Percentiles rank a stretch among this genome's conserved stretches.
Evolutionary conservation across 2,113 vertebrate species (phyloP).

Genomic region (Crotalus horridus): DNA sequence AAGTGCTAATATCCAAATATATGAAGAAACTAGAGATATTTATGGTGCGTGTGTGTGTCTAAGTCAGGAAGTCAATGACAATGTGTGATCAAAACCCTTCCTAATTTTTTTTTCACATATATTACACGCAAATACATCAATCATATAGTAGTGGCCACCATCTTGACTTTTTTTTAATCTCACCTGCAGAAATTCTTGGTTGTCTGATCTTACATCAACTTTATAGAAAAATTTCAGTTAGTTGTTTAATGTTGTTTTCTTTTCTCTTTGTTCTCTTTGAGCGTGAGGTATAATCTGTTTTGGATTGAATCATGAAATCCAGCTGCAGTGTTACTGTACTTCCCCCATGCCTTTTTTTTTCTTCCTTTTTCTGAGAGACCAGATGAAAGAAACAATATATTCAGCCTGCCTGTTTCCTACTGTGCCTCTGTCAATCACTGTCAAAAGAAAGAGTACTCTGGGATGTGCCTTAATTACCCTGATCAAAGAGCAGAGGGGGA

Average conservation of each 20-base stretch:
- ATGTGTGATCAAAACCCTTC: neutral
- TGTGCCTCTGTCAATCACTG: slow-evolving; percentile 37
- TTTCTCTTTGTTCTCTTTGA: neutral
- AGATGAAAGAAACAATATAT: slow-evolving; percentile 7
- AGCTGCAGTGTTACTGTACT: neutral
- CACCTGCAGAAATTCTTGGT: neutral
- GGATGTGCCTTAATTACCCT: neutral
- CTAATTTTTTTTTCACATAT: neutral
- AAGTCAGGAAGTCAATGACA: neutral
- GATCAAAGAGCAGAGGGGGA: neutral
- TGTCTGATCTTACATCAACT: neutral
- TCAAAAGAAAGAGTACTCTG: slow-evolving; percentile 4
- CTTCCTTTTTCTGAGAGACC: neutral
- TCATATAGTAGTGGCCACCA: neutral
- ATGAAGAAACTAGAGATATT: neutral
- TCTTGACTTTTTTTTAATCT: neutral
- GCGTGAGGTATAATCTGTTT: neutral
- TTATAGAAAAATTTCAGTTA: neutral
- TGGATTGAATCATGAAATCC: neutral
- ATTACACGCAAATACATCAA: neutral
- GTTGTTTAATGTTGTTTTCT: neutral
- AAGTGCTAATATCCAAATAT: neutral
- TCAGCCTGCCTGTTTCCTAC: neutral
- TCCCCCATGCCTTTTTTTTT: neutral
- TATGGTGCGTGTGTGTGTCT: neutral